Evolutionary conservation across 2,888 invertebrate species (phyloP).

Genomic region (Metopia argyrocephala): DNA sequence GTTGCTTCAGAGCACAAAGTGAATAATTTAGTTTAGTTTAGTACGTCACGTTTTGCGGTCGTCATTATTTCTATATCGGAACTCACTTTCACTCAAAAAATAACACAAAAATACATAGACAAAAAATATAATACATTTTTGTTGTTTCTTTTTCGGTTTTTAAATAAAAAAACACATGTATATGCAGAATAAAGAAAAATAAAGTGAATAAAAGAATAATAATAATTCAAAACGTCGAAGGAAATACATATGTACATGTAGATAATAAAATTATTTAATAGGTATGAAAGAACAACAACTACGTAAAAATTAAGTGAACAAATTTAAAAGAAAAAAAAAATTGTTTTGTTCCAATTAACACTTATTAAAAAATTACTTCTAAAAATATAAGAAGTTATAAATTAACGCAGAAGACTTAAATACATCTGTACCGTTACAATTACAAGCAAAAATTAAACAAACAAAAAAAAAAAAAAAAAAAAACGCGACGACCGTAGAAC

Average conservation of each 20-base stretch:
- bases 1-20: slow-evolving; percentile 51
- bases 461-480: not conserved
- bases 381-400: not conserved
- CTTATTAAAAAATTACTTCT: too few species aligned
- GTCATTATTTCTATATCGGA: slow-evolving; percentile 40
- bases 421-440: not conserved
- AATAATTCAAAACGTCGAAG: slow-evolving; percentile 11
- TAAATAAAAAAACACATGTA: not conserved
- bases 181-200: slow-evolving; percentile 11
- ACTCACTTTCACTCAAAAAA: slow-evolving; percentile 23
- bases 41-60: slow-evolving; percentile 69
- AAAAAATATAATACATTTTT: slow-evolving; percentile 25
- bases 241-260: not conserved
- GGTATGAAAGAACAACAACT: too few species aligned
- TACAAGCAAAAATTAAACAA: not conserved
- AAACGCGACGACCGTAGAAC: too few species aligned
- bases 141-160: slow-evolving; percentile 30
- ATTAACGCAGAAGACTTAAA: not conserved
- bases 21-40: slow-evolving; percentile 68
- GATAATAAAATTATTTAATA: not conserved
- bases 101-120: slow-evolving; percentile 17
- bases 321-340: slow-evolving; percentile 6
- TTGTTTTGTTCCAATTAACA: too few species aligned
- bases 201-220: slow-evolving; percentile 24
- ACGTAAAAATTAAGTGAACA: slow-evolving; percentile 13